Percentiles rank a stretch among this genome's conserved stretches.
Evolutionary conservation across 1,140 invertebrate species (phyloP).

Genomic region (Venustaconcha ellipsiformis): DNA sequence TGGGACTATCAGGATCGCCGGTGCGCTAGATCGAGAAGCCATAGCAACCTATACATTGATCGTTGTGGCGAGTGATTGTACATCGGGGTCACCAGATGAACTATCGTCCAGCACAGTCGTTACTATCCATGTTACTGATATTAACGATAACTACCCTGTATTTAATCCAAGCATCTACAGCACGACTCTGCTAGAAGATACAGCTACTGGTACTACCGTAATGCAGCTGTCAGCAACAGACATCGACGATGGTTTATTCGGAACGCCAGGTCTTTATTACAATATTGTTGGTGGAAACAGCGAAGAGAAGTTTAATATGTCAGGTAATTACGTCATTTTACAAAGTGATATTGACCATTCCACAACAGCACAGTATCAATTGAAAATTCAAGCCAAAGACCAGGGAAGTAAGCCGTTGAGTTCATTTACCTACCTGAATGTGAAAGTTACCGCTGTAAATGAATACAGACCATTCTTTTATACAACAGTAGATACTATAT

Average conservation of each 20-base stretch:
- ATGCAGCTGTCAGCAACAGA: constrained; percentile 7
- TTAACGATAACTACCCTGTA: constrained; percentile 18
- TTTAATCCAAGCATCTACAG: constrained; percentile 1
- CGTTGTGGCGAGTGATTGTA: not conserved
- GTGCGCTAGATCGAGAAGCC: constrained; percentile 1
- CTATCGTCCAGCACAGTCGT: not conserved
- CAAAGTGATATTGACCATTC: not conserved
- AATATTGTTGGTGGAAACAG: constrained; percentile 2
- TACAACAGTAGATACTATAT: too few relatives aligned
- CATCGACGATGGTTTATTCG: constrained; percentile 6
- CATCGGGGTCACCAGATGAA: too few relatives aligned
- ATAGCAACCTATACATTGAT: not conserved
- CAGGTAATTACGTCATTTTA: not conserved
- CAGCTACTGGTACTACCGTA: not conserved
- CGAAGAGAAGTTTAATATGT: constrained; percentile 1
- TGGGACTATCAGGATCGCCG: not conserved
- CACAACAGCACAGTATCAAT: too few relatives aligned
- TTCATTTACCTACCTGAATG: not conserved
- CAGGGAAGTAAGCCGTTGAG: not conserved
- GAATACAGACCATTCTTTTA: constrained; percentile 4
- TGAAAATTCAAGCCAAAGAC: too few relatives aligned
- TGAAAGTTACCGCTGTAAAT: constrained; percentile 1
- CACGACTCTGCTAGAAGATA: not conserved
- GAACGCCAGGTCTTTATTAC: not conserved
- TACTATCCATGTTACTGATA: constrained; percentile 2